A percentile compares a stretch with the other conserved stretches of the same genome.
Conservation (phyloP, 2,888 invertebrate genomes). For the Lepidonotus clava region DNA sequence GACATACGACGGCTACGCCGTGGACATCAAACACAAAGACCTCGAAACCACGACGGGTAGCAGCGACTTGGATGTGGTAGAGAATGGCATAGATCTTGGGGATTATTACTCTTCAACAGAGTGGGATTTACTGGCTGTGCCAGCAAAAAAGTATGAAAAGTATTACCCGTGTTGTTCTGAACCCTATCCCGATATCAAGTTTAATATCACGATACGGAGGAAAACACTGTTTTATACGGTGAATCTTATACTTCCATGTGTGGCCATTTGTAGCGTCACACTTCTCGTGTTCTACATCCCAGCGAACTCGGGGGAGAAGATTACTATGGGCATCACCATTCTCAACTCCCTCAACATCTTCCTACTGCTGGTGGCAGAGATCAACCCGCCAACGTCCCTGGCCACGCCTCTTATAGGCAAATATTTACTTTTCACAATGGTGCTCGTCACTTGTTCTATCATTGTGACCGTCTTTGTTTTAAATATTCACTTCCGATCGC, state of each 20-base stretch:
- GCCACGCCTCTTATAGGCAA: constrained; percentile 97
- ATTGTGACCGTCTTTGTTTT: constrained; percentile 98
- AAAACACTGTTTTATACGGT: constrained; percentile 95
- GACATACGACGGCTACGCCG: constrained; percentile 82
- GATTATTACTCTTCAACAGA: constrained; percentile 80
- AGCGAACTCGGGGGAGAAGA: constrained; percentile 98
- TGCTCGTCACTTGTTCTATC: constrained; percentile 96
- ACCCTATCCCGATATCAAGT: constrained; percentile 81
- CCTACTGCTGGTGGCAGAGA: constrained; percentile 98
- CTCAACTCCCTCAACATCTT: constrained; percentile 99
- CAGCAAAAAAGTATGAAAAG: constrained; percentile 79
- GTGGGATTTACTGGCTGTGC: constrained; percentile 84
- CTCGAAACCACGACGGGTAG: constrained; percentile 52
- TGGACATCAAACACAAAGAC: constrained; percentile 68
- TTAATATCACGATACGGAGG: constrained; percentile 80
- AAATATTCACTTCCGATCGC: constrained; percentile 98
- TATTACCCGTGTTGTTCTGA: constrained; percentile 83
- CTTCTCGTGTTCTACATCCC: constrained; percentile 98
- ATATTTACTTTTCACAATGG: constrained; percentile 98
- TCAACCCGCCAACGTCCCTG: constrained; percentile 98
- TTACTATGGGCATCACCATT: constrained; percentile 97
- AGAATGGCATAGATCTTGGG: constrained; percentile 78
- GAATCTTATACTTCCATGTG: constrained; percentile 97
- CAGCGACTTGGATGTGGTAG: constrained; percentile 65
- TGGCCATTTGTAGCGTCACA: constrained; percentile 97